Conservation (phyloP, 2,888 invertebrate species). For the Chalcosyrphus nemorum region DNA sequence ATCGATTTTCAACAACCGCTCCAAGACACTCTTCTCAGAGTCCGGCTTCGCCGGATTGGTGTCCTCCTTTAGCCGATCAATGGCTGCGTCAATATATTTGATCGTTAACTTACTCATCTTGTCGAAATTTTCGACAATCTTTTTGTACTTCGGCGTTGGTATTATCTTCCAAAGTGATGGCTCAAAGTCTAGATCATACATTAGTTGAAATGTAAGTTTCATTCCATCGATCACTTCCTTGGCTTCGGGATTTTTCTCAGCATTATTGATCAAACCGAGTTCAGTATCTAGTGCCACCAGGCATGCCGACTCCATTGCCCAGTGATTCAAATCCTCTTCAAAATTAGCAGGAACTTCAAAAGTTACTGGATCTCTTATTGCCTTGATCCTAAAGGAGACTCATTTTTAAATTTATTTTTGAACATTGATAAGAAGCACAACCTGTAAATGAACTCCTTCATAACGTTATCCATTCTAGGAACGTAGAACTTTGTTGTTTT, state of each 20-base stretch:
- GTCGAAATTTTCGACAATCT: slow-evolving; percentile 72
- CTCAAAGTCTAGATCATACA: slow-evolving; percentile 75
- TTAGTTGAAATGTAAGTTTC: slow-evolving; percentile 68
- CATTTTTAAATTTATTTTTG: too few species aligned
- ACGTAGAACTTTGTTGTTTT: slow-evolving; percentile 83
- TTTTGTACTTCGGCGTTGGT: slow-evolving; percentile 74
- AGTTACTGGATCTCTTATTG: slow-evolving; percentile 75
- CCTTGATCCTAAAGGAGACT: slow-evolving; percentile 74
- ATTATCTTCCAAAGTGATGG: slow-evolving; percentile 76
- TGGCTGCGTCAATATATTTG: slow-evolving; percentile 78
- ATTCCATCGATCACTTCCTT: slow-evolving; percentile 70
- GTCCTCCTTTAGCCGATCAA: slow-evolving; percentile 75
- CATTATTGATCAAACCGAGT: slow-evolving; percentile 74
- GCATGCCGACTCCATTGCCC: slow-evolving; percentile 83
- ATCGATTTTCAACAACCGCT: slow-evolving; percentile 82
- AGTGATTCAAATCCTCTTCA: slow-evolving; percentile 82
- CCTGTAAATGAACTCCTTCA: slow-evolving; percentile 75
- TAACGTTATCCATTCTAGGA: slow-evolving; percentile 82
- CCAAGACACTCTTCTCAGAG: slow-evolving; percentile 82
- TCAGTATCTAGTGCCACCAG: slow-evolving; percentile 79
- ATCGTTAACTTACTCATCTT: slow-evolving; percentile 72
- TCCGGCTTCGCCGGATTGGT: slow-evolving; percentile 28
- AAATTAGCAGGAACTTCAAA: slow-evolving; percentile 81
- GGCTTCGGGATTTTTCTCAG: slow-evolving; percentile 70
- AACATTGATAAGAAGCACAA: not conserved